Evolutionary conservation across 2,888 invertebrate genomes (phyloP).

Genomic region (Ennomos fuscantarius): DNA sequence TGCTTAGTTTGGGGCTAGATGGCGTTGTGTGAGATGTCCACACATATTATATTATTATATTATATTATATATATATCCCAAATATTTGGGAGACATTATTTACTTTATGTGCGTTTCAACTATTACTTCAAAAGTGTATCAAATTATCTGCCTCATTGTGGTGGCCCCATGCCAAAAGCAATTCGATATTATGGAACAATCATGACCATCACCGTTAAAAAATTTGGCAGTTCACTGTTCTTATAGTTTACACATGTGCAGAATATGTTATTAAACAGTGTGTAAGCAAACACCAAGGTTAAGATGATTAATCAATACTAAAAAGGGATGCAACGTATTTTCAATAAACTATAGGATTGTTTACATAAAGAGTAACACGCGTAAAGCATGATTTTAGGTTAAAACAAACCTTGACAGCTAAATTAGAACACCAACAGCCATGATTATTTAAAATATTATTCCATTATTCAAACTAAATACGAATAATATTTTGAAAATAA

Average conservation of each 20-base stretch:
- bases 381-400: constrained; percentile 10
- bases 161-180: too few species aligned
- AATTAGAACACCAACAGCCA: constrained; percentile 1
- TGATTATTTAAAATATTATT: neutral
- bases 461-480: too few species aligned
- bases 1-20: too few species aligned
- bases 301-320: constrained; percentile 30
- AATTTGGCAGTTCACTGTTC: constrained; percentile 4
- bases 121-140: too few species aligned
- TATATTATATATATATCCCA: too few species aligned
- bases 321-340: constrained; percentile 36
- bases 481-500: too few species aligned
- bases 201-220: neutral
- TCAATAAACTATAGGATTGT: constrained; percentile 28
- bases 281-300: constrained; percentile 30
- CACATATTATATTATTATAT: too few species aligned
- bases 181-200: too few species aligned
- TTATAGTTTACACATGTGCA: constrained; percentile 43
- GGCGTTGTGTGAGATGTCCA: too few species aligned
- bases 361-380: constrained; percentile 26
- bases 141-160: too few species aligned
- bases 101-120: too few species aligned
- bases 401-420: constrained; percentile 17
- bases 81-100: too few species aligned
- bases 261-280: constrained; percentile 40